Evolutionary conservation across 37 sponge, comb jelly and placozoan species (phyloP).

Genomic region (Axinella damicornis): DNA sequence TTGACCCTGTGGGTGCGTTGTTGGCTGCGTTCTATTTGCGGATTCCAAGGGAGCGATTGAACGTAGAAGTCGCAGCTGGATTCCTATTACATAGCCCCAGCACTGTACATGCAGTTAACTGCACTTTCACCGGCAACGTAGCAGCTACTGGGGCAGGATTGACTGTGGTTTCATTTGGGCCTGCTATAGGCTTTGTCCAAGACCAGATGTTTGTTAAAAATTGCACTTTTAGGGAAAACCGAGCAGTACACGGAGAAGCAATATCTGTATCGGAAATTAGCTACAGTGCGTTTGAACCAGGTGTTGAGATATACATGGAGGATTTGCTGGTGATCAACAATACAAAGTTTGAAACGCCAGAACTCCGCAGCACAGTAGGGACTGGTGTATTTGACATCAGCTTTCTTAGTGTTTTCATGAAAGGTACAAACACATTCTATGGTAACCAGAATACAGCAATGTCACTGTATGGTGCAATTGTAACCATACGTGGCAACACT

Average conservation of each 20-base stretch:
- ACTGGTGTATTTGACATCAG: neutral
- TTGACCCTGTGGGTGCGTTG: conserved; percentile 6
- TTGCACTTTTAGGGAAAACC: conserved; percentile 11
- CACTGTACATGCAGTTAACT: neutral
- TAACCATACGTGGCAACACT: neutral
- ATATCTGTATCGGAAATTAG: conserved; percentile 20
- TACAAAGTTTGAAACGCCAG: neutral
- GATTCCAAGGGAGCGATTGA: neutral
- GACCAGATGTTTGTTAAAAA: conserved; percentile 15
- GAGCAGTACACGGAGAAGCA: conserved; percentile 24
- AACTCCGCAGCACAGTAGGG: too few species aligned
- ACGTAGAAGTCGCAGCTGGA: neutral
- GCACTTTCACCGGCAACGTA: neutral
- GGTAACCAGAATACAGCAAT: conserved; percentile 10
- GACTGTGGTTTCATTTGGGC: conserved; percentile 23
- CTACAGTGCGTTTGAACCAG: conserved; percentile 39
- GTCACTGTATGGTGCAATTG: neutral
- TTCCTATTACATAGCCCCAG: neutral
- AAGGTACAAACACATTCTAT: neutral
- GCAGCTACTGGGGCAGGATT: conserved; percentile 8
- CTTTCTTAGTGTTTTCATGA: conserved; percentile 3
- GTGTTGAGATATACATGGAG: neutral
- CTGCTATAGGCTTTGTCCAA: conserved; percentile 8
- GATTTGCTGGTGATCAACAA: conserved; percentile 28
- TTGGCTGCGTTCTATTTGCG: neutral